Evolutionary conservation across 2,888 invertebrate genomes (phyloP), one percentile per base, ranked within the genome.

Genomic region (Poecilobothrus nobilitatus): DNA sequence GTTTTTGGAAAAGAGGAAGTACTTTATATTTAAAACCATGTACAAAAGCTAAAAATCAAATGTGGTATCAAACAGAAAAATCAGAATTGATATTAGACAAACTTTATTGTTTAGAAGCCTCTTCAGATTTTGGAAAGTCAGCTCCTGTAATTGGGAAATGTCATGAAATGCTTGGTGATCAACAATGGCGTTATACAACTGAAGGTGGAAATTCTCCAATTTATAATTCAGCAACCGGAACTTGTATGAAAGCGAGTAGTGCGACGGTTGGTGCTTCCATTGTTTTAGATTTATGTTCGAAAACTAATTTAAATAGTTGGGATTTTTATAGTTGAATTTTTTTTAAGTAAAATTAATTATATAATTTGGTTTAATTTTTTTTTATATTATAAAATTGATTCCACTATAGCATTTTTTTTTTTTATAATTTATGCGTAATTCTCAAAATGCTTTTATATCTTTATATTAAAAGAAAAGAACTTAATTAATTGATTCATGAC

Each of bases 91-190:
- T 95, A 15, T 82, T 97, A 68, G 91, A 91, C 0, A 90, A 93
- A 72, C 83, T 92, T 44, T 82, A 96, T 15, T 96, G 97, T 77
- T 80, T 98, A 74, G 95, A 97, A 81, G 89, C 91, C 0, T 85
- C 86, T 71, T 76, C 79, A 2, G 76, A 76, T 53, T 83, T 82
- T 41, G 82, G 84, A 15, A 84, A 84, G 68, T 80, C 84, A 66
- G 83, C 84, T 66, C 93, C 95, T 0, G 84, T 88, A 69, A 83
- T 97, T 12, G 89, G 91, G 74, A 97, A 97, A 81, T 97, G 97
- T 77, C 96, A 96, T 76, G 94, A 94, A 79, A 90, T 94, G 84
- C 91, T 92, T 15, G 93, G 92, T 0, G 88, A 91, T 73, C 97
- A 97, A 81, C 93, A 94, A 76, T 98, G 97, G 97, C 89, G 88